These are phyloP conservation scores for Campylomormyrus tamandua DNA, from an alignment of 2,113 vertebrate genomes.

Conservation along the genomic window DNA sequence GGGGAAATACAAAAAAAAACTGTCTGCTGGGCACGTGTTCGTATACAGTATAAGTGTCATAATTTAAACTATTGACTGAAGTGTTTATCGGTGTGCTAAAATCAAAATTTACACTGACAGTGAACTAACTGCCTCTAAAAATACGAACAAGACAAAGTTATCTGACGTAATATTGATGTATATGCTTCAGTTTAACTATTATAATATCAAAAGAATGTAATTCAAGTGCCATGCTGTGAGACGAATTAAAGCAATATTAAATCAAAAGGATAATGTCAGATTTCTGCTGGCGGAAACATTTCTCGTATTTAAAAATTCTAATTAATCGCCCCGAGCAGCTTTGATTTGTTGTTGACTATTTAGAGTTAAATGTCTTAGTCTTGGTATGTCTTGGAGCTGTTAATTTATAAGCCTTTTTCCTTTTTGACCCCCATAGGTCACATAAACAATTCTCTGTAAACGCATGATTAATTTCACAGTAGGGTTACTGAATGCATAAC, in stretches of 20 bases:
- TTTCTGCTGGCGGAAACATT: conserved; percentile 26
- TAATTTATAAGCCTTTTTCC: conserved; percentile 50
- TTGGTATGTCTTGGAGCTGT: conserved; percentile 61
- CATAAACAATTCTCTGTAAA: conserved; percentile 60
- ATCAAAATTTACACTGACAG: neutral
- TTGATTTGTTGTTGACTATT: conserved; percentile 61
- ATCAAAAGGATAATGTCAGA: conserved; percentile 20
- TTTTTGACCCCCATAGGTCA: conserved; percentile 53
- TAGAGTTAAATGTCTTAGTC: conserved; percentile 58
- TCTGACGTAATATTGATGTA: conserved; percentile 5
- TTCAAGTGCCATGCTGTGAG: conserved; percentile 22
- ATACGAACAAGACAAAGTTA: neutral
- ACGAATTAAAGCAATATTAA: conserved; percentile 26
- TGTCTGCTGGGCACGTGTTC: neutral
- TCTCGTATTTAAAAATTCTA: conserved; percentile 50
- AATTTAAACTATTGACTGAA: neutral
- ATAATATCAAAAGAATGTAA: conserved; percentile 17
- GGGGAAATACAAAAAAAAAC: conserved; percentile 16
- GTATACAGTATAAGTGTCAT: neutral
- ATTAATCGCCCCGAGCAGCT: conserved; percentile 54
- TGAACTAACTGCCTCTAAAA: conserved; percentile 8
- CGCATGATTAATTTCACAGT: conserved; percentile 69
- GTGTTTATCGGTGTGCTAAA: neutral
- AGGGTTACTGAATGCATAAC: conserved; percentile 41
- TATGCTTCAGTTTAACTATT: neutral